These are phyloP conservation scores for Leptinotarsa defecta DNA, from an alignment of 1,140 invertebrate genomes.

Conservation along the genomic window DNA sequence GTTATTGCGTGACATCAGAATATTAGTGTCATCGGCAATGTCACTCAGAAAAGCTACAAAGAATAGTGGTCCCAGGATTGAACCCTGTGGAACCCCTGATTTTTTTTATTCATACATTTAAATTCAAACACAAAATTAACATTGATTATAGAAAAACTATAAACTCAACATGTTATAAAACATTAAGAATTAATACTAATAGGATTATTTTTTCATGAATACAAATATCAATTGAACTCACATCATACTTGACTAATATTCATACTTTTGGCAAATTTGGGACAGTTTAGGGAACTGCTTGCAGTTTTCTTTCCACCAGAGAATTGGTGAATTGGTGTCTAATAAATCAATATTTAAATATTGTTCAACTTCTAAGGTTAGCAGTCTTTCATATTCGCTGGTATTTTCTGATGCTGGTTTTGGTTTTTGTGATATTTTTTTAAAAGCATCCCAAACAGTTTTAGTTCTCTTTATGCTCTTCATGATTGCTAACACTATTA, in stretches of 20 bases:
- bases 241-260: background rate
- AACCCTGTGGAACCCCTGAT: too few relatives aligned
- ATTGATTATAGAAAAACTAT: background rate
- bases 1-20: too few relatives aligned
- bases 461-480: slow-evolving; percentile 16
- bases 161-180: background rate
- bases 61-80: too few relatives aligned
- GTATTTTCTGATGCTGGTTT: background rate
- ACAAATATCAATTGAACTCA: slow-evolving; percentile 3
- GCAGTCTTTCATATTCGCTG: slow-evolving; percentile 8
- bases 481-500: background rate
- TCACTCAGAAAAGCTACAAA: too few relatives aligned
- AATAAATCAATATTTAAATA: slow-evolving; percentile 16
- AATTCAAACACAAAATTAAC: background rate
- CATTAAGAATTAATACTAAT: background rate
- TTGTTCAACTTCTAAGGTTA: background rate
- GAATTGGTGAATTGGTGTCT: slow-evolving; percentile 16
- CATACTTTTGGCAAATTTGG: background rate
- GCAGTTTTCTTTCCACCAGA: background rate
- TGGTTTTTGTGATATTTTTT: slow-evolving; percentile 7
- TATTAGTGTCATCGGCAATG: too few relatives aligned
- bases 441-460: slow-evolving; percentile 15
- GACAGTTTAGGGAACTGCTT: too few relatives aligned
- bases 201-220: slow-evolving; percentile 8
- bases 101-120: background rate